phyloP scores from a whole-genome alignment of 2,888 invertebrate genomes.

The Hymenopus coronatus region DNA sequence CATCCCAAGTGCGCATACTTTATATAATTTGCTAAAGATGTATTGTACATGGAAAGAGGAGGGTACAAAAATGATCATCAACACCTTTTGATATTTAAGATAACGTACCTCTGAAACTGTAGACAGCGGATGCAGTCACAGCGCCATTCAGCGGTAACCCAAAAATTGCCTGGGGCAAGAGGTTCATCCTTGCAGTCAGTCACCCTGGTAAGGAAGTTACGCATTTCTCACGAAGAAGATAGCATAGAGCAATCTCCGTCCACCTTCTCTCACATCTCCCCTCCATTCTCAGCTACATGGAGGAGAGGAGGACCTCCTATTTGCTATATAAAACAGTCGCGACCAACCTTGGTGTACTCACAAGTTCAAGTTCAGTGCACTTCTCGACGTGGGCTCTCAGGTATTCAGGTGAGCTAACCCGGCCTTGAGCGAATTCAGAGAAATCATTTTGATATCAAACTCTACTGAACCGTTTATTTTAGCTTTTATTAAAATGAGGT shows the following conservation, averaged over 20 bases:
- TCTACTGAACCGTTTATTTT: too few relatives aligned
- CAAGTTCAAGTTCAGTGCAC: constrained; percentile 27
- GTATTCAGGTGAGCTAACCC: background rate
- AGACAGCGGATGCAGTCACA: background rate
- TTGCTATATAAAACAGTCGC: constrained; percentile 20
- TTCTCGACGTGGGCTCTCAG: background rate
- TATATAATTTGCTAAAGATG: too few relatives aligned
- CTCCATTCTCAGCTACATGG: background rate
- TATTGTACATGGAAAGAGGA: too few relatives aligned
- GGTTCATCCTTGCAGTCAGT: background rate
- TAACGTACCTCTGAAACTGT: too few relatives aligned
- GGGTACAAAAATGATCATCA: too few relatives aligned
- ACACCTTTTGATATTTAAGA: too few relatives aligned
- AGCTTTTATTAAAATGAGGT: too few relatives aligned
- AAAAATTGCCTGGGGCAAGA: background rate
- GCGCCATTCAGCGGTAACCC: background rate
- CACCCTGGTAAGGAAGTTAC: background rate
- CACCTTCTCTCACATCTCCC: background rate
- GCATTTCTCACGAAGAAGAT: background rate
- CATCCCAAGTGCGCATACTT: too few relatives aligned
- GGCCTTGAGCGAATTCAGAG: background rate
- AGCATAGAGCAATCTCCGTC: background rate
- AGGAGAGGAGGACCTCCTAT: background rate
- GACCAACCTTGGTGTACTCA: background rate
- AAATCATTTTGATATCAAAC: background rate